A percentile compares a stretch with the other conserved stretches of the same genome.
Conservation (phyloP, 2,797 vertebrate species). For the Valencia hispanica region DNA sequence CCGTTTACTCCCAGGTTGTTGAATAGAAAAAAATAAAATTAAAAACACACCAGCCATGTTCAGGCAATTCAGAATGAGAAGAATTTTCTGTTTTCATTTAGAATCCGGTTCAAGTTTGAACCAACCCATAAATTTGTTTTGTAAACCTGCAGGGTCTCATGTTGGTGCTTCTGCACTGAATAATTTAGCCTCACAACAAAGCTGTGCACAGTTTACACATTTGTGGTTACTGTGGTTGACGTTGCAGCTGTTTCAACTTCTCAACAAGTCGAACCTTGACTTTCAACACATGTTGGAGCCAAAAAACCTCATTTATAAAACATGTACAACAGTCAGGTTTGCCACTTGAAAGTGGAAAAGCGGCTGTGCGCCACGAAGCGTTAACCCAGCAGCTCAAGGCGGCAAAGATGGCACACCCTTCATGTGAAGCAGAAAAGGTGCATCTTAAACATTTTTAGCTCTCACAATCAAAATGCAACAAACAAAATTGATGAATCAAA, state of each 20-base stretch:
- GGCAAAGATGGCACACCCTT: not conserved
- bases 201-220: not conserved
- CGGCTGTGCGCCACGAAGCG: not conserved
- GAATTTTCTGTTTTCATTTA: not conserved
- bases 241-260: not conserved
- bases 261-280: not conserved
- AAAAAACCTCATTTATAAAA: not conserved
- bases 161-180: not conserved
- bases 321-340: not conserved
- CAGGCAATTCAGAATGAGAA: not conserved
- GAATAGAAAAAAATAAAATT: not conserved
- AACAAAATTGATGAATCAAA: not conserved
- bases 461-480: not conserved
- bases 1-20: not conserved
- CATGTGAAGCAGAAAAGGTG: not conserved
- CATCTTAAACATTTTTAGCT: not conserved
- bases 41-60: not conserved
- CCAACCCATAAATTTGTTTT: too few species aligned
- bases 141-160: not conserved
- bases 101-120: not conserved
- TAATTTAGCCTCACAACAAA: not conserved
- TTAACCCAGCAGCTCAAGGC: not conserved
- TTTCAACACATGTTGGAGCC: not conserved
- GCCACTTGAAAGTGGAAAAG: not conserved
- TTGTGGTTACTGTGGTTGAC: not conserved